phyloP scores from a whole-genome alignment of 2,797 vertebrate species.

The Neosalanx taihuensis region DNA sequence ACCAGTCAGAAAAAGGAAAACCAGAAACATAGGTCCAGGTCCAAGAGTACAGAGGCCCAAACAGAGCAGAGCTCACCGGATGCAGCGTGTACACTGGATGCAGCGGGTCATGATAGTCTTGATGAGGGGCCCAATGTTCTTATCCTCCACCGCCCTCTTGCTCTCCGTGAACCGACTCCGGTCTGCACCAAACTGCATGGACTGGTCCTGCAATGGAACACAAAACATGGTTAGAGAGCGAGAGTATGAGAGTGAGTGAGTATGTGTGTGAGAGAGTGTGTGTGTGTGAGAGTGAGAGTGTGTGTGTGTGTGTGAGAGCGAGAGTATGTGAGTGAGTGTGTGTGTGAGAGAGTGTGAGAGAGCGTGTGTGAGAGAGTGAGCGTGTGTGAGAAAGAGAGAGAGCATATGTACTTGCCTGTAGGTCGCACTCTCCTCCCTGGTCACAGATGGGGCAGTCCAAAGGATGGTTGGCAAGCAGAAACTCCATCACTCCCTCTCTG shows the following conservation, averaged over 20 bases:
- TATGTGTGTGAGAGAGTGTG: too few species aligned
- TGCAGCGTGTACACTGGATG: conserved; percentile 96
- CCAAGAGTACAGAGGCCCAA: background rate
- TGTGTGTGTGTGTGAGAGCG: background rate
- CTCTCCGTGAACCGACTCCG: conserved; percentile 91
- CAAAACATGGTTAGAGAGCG: background rate
- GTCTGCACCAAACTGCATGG: conserved; percentile 97
- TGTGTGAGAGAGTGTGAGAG: too few species aligned
- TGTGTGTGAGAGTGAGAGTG: background rate
- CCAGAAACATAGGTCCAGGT: background rate
- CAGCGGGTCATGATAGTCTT: conserved; percentile 99
- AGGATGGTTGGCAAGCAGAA: conserved; percentile 94
- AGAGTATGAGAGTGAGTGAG: background rate
- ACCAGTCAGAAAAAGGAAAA: background rate
- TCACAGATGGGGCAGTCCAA: conserved; percentile 98
- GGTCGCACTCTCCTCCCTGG: conserved; percentile 97
- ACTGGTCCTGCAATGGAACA: conserved; percentile 68
- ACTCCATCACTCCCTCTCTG: conserved; percentile 99
- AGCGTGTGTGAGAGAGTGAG: background rate
- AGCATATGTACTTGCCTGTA: conserved; percentile 79
- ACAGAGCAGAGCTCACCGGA: conserved; percentile 76
- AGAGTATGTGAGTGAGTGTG: background rate
- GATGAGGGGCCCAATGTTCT: conserved; percentile 94
- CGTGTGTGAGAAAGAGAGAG: conserved; percentile 1
- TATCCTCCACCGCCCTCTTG: conserved; percentile 97